These are phyloP conservation scores for Pelusios castaneus DNA, from an alignment of 2,113 vertebrate genomes.

Conservation along the genomic window DNA sequence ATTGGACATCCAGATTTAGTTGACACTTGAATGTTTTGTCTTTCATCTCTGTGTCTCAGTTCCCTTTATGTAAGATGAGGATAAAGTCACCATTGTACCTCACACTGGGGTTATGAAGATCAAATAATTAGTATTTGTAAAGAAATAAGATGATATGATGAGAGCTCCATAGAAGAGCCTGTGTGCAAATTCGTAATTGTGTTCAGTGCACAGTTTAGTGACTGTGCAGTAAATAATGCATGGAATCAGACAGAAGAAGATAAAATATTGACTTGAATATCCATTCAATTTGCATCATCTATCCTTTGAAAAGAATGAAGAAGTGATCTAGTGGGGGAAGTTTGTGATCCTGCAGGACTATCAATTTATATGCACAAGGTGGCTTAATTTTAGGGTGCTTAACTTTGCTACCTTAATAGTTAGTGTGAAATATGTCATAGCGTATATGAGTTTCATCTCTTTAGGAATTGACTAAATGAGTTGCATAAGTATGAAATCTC, in stretches of 20 bases:
- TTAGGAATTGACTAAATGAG: background rate
- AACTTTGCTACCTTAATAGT: background rate
- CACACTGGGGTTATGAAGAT: background rate
- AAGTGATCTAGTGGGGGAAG: background rate
- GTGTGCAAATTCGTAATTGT: background rate
- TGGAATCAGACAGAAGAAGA: background rate
- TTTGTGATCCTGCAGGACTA: background rate
- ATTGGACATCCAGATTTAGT: background rate
- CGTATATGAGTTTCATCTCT: background rate
- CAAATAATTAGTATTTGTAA: background rate
- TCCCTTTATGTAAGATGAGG: background rate
- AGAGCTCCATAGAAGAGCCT: background rate
- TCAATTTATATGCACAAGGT: background rate
- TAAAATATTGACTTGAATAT: background rate
- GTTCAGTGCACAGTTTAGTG: background rate
- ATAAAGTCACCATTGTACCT: background rate
- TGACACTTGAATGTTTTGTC: background rate
- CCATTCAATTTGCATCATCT: background rate
- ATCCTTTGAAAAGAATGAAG: background rate
- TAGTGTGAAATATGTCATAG: background rate
- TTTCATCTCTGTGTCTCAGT: background rate
- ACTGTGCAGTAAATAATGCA: background rate
- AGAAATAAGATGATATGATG: background rate
- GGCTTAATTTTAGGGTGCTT: background rate
- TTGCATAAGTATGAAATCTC: background rate